Base-by-base conservation (phyloP, 1,140 invertebrate species). In the Tenebrio molitor region DNA sequence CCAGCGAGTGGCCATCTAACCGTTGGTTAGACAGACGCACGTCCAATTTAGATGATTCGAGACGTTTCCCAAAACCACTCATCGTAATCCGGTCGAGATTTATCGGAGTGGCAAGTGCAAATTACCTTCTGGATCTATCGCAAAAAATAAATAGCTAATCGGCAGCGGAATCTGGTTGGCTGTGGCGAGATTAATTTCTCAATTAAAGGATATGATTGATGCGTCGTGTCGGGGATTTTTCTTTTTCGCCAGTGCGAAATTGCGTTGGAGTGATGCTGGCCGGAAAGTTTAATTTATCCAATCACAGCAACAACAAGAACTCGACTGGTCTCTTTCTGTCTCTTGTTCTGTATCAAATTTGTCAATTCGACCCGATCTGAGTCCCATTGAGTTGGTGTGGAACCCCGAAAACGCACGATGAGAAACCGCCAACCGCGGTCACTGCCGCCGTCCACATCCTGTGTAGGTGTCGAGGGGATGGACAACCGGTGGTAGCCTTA, bases 401-500 rank as follows among this genome's bases (percentile, higher is more conserved):
- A n/a, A n/a, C n/a, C n/a, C n/a, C n/a, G n/a, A n/a, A n/a, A n/a
- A n/a, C n/a, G n/a, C n/a, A n/a, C n/a, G n/a, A n/a, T n/a, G n/a
- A n/a, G n/a, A n/a, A n/a, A n/a, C n/a, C n/a, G n/a, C n/a, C n/a
- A n/a, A n/a, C n/a, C n/a, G n/a, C n/a, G n/a, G n/a, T n/a, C n/a
- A n/a, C n/a, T n/a, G n/a, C n/a, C n/a, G n/a, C n/a, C n/a, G n/a
- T n/a, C n/a, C 44, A 50, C 44, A 50, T 50, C 44, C 19, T 58
- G 50, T 10, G 19, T 34, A 58, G 25, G 23, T 58, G 50, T 29
- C 21, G 12, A 46, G 44, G 44, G 44, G 1, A 10, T 21, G 12
- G 17, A 12, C n/a, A 58, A 73, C 74, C 66, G 69, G 65, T 76
- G 74, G 66, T 16, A 64, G 65, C 21, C 50, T 53, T 29, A 58